These are phyloP conservation scores for Anthonomus grandis DNA, from an alignment of 1,140 invertebrate species.

Conservation along the genomic window DNA sequence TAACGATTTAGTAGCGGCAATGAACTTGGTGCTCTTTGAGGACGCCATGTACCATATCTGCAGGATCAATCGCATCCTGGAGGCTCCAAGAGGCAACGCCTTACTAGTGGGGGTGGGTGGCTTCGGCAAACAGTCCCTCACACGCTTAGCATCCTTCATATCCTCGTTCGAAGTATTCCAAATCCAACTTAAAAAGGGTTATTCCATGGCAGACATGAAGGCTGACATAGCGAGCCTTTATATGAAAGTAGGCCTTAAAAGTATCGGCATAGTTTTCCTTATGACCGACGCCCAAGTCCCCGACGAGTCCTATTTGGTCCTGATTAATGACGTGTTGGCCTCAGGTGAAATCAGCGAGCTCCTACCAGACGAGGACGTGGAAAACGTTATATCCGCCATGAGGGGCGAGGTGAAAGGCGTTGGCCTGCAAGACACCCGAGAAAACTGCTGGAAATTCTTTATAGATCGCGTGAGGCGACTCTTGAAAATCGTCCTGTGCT, in stretches of 20 bases:
- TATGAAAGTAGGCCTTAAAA: conserved; percentile 83
- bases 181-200: conserved; percentile 86
- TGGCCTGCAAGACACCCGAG: conserved; percentile 80
- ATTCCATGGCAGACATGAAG: conserved; percentile 79
- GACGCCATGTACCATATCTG: conserved; percentile 92
- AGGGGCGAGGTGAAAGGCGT: conserved; percentile 81
- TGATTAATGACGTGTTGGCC: conserved; percentile 91
- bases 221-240: conserved; percentile 80
- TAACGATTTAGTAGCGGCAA: conserved; percentile 80
- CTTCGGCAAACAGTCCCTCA: conserved; percentile 89
- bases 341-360: conserved; percentile 92
- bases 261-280: conserved; percentile 81
- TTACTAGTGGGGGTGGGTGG: conserved; percentile 91
- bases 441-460: conserved; percentile 95
- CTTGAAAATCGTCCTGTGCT: conserved; percentile 82
- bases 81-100: conserved; percentile 87
- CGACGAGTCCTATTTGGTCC: conserved; percentile 86
- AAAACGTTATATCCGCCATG: conserved; percentile 79
- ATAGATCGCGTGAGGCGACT: conserved; percentile 80
- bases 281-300: conserved; percentile 93
- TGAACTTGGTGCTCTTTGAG: conserved; percentile 95
- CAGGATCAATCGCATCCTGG: conserved; percentile 89
- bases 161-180: conserved; percentile 88
- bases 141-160: conserved; percentile 83
- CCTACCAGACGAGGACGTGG: conserved; percentile 86